A percentile compares a stretch with the other conserved stretches of the same genome.
Conservation (phyloP, 1,140 invertebrate species). For the Drosophila erecta region DNA sequence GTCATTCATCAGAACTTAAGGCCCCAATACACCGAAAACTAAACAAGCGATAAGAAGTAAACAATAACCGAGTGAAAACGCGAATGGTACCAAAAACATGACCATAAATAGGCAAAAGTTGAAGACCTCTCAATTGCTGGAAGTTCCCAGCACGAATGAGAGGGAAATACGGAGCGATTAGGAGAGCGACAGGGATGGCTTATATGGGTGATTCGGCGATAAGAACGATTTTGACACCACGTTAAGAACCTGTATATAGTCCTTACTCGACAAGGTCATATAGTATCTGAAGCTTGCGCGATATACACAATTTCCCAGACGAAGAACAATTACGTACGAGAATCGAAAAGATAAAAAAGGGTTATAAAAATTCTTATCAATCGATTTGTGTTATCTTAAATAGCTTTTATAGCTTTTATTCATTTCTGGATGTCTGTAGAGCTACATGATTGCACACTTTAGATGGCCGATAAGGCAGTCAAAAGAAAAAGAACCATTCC, state of each 20-base stretch:
- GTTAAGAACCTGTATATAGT: slow-evolving; percentile 2
- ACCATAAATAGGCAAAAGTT: slow-evolving; percentile 74
- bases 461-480: slow-evolving; percentile 24
- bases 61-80: slow-evolving; percentile 32
- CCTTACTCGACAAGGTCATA: slow-evolving; percentile 52
- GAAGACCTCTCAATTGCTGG: slow-evolving; percentile 32
- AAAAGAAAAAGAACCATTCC: slow-evolving; percentile 6
- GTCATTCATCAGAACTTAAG: slow-evolving; percentile 19
- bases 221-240: slow-evolving; percentile 26
- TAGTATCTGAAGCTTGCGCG: slow-evolving; percentile 36
- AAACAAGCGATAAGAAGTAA: slow-evolving; percentile 52
- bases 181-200: slow-evolving; percentile 1
- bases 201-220: background rate
- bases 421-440: slow-evolving; percentile 11
- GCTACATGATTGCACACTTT: slow-evolving; percentile 17
- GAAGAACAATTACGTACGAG: background rate
- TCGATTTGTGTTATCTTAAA: background rate
- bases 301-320: background rate
- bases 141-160: slow-evolving; percentile 28
- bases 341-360: background rate
- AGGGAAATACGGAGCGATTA: background rate
- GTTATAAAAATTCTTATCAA: background rate
- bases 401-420: slow-evolving; percentile 6
- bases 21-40: slow-evolving; percentile 9
- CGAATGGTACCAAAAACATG: slow-evolving; percentile 59